Conservation (phyloP, 2,797 vertebrate genomes). For the Oreortyx pictus region DNA sequence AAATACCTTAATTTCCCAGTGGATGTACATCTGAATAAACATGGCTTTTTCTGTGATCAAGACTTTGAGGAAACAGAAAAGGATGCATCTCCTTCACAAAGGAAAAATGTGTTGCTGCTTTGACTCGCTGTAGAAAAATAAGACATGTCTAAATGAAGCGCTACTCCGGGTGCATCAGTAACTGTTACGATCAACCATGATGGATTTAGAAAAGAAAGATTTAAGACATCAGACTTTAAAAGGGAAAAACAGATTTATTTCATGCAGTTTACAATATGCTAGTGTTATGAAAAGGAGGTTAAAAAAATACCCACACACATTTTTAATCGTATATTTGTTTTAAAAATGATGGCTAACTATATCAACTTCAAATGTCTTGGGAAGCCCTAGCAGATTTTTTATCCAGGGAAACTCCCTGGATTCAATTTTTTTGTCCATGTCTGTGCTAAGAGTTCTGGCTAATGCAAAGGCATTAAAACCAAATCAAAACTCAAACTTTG, state of each 20-base stretch:
- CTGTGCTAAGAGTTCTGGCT: constrained; percentile 38
- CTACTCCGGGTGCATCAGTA: background rate
- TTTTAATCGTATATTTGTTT: constrained; percentile 40
- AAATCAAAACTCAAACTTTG: constrained; percentile 41
- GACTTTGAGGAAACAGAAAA: background rate
- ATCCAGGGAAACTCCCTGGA: constrained; percentile 5
- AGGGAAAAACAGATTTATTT: constrained; percentile 65
- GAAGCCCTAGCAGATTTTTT: constrained; percentile 16
- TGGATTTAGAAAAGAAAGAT: background rate
- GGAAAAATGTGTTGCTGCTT: background rate
- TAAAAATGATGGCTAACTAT: constrained; percentile 41
- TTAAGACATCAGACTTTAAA: constrained; percentile 41
- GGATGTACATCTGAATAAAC: background rate
- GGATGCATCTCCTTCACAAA: background rate
- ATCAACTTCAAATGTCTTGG: constrained; percentile 42
- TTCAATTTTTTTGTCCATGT: constrained; percentile 13
- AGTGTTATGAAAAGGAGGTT: constrained; percentile 58
- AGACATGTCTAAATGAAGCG: background rate
- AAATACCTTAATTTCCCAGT: background rate
- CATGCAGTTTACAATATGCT: constrained; percentile 48
- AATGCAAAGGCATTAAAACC: constrained; percentile 37
- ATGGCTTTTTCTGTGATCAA: background rate
- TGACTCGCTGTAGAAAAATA: background rate
- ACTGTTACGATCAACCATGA: background rate
- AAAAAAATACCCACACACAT: constrained; percentile 66